Conservation (phyloP, 2,888 invertebrate genomes). For the Beris morrisii region DNA sequence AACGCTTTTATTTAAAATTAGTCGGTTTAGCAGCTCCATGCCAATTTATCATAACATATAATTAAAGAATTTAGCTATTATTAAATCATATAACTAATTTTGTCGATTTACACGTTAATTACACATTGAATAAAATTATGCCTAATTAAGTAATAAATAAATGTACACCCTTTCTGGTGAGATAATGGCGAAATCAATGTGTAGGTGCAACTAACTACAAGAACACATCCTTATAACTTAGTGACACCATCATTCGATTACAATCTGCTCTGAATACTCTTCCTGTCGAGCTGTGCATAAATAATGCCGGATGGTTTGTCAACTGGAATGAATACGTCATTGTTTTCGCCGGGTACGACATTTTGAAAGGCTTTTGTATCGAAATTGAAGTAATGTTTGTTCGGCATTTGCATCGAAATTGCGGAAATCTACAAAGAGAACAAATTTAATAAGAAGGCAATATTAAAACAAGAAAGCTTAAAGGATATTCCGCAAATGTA, state of each 20-base stretch:
- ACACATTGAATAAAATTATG: too few relatives aligned
- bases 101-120: too few relatives aligned
- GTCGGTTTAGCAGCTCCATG: too few relatives aligned
- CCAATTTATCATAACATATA: too few relatives aligned
- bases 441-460: background rate
- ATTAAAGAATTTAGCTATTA: too few relatives aligned
- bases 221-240: too few relatives aligned
- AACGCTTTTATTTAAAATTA: too few relatives aligned
- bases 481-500: background rate
- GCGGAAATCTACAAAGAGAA: slow-evolving; percentile 61
- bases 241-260: slow-evolving; percentile 36
- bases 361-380: slow-evolving; percentile 74
- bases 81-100: too few relatives aligned
- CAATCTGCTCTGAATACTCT: slow-evolving; percentile 48
- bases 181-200: too few relatives aligned
- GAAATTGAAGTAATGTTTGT: slow-evolving; percentile 77
- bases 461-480: background rate
- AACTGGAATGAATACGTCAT: slow-evolving; percentile 74
- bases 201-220: too few relatives aligned
- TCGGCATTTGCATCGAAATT: slow-evolving; percentile 78
- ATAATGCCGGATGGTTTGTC: slow-evolving; percentile 80
- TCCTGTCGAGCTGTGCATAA: slow-evolving; percentile 69
- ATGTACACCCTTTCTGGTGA: too few relatives aligned
- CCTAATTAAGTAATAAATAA: too few relatives aligned
- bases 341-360: slow-evolving; percentile 64